These are phyloP conservation scores for Tauraco hartlaubi DNA, from an alignment of 2,797 vertebrate genomes.

Conservation along the genomic window DNA sequence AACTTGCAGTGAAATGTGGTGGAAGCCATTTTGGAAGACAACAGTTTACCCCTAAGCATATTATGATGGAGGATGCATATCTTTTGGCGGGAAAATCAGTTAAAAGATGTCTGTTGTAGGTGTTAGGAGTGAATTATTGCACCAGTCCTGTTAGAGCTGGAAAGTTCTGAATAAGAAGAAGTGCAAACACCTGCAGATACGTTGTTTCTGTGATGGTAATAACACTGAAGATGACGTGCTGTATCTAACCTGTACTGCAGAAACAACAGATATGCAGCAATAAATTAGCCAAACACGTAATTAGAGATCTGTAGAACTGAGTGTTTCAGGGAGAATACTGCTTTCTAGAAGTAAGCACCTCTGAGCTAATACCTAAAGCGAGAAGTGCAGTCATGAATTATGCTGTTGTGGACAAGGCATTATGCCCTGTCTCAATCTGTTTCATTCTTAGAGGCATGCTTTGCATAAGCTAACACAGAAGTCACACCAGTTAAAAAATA, in stretches of 20 bases:
- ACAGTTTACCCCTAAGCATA: background rate
- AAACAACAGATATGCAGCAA: background rate
- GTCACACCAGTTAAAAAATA: background rate
- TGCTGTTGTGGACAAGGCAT: background rate
- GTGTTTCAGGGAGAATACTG: background rate
- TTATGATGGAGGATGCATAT: background rate
- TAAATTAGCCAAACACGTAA: background rate
- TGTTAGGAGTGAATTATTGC: background rate
- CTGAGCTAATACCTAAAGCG: slow-evolving; percentile 2
- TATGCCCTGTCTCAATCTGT: background rate
- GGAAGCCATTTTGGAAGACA: background rate
- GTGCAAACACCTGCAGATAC: background rate
- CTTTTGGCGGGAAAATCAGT: background rate
- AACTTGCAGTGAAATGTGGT: background rate
- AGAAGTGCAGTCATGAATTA: background rate
- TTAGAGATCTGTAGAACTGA: background rate
- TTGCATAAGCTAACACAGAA: slow-evolving; percentile 48
- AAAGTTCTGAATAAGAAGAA: background rate
- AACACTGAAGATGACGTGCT: background rate
- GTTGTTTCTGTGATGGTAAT: background rate
- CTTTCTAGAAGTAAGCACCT: slow-evolving; percentile 25
- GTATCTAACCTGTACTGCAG: background rate
- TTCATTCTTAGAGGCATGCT: slow-evolving; percentile 55
- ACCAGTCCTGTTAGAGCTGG: background rate
- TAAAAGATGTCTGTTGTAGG: background rate